Conservation (phyloP, 2,888 invertebrate genomes). For the Halictus quadricinctus region DNA sequence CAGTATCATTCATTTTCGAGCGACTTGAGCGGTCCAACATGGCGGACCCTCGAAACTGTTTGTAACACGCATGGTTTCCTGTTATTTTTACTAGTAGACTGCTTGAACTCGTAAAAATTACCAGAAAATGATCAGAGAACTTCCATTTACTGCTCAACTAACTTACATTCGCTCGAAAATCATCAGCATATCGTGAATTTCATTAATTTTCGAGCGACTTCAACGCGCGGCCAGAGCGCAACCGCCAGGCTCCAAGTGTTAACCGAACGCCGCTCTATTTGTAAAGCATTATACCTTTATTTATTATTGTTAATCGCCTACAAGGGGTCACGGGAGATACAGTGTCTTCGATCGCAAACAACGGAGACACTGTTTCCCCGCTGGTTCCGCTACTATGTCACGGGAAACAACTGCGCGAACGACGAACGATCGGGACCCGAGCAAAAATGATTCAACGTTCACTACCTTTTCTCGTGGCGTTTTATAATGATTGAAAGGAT, state of each 20-base stretch:
- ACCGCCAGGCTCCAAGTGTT: neutral
- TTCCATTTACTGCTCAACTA: neutral
- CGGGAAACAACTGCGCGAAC: conserved; percentile 47
- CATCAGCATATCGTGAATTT: neutral
- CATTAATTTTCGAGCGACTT: neutral
- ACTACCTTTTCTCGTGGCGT: conserved; percentile 22
- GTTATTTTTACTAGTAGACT: neutral
- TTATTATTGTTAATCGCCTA: conserved; percentile 65
- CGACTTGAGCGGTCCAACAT: neutral
- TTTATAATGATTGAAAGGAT: conserved; percentile 23
- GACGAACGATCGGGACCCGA: conserved; percentile 20
- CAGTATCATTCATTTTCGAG: neutral
- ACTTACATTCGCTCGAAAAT: neutral
- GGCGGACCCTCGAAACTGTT: neutral
- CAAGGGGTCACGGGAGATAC: conserved; percentile 15
- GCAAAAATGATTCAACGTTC: conserved; percentile 23
- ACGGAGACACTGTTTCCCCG: neutral
- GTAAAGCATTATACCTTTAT: conserved; percentile 59
- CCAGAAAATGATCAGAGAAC: neutral
- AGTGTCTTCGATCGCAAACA: neutral
- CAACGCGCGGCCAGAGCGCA: neutral
- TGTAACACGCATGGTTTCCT: neutral
- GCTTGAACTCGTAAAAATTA: neutral
- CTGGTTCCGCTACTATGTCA: conserved; percentile 8
- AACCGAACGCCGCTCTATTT: conserved; percentile 52